Evolutionary conservation across 2,888 invertebrate species (phyloP), one percentile per base, ranked within the genome.

Genomic region (Apeira syringaria): DNA sequence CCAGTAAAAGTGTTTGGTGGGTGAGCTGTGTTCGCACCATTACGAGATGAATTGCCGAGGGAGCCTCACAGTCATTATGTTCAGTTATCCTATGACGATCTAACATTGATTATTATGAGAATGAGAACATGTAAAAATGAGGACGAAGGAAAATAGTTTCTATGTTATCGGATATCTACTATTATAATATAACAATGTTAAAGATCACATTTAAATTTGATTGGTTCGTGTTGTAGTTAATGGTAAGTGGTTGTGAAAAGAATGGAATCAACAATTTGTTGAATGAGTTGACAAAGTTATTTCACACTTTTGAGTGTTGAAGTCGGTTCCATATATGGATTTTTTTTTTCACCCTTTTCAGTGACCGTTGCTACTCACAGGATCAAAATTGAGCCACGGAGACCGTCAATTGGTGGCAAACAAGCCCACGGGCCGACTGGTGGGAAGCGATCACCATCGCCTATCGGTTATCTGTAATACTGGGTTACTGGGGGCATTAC

Each of bases 61-160:
- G 35, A 37, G 46, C 46, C 54, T 42, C 34, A 36, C 41, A 64
- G 64, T 76, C 72, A 80, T 84, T 84, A 84, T 63, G 78, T 79
- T 74, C 80, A 67, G 82, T 83, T 84, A 82, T 64, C 70, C 71
- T 63, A 57, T 53, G 50, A 59, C 64, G 63, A 75, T 75, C 68
- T 46, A 35, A 57, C 65, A 76, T 78, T 74, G 76, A 79, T 80
- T 77, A 76, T 71, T 72, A 71, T 74, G 75, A 74, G 80, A 80
- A 80, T 71, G 70, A 68, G 70, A 68, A 57, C 70, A 58, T 52
- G 50, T 56, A 53, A 50, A 52, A 60, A 59, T 22, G 28, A 25
- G 30, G 32, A 34, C 38, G 26, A 56, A 62, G 64, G 59, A 62
- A 61, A 61, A 54, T 55, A 62, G 70, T 74, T 73, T 73, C 64